Percentiles rank a stretch among this genome's conserved stretches.
Evolutionary conservation across 2,888 invertebrate species (phyloP).

Genomic region (Agrochola lychnidis): DNA sequence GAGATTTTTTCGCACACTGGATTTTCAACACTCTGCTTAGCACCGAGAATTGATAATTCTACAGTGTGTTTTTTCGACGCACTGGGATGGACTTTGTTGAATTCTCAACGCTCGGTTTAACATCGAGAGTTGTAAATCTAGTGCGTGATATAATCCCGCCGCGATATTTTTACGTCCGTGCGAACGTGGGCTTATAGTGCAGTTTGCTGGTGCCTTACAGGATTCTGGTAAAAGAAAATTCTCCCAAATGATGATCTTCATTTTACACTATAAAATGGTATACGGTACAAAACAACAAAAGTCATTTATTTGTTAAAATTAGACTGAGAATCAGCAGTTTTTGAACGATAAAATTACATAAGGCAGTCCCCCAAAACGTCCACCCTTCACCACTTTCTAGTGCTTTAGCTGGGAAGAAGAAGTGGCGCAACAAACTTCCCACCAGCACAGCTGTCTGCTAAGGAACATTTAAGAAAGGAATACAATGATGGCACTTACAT

Average conservation of each 20-base stretch:
- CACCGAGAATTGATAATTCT: too few species aligned
- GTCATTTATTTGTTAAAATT: too few species aligned
- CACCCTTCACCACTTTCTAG: background rate
- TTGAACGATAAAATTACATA: background rate
- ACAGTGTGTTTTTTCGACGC: too few species aligned
- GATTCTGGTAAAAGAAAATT: background rate
- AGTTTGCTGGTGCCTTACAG: background rate
- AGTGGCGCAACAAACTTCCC: background rate
- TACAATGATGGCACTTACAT: constrained; percentile 76
- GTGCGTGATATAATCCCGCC: too few species aligned
- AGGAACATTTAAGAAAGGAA: background rate
- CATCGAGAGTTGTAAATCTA: too few species aligned
- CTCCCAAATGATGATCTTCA: background rate
- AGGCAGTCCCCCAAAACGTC: background rate
- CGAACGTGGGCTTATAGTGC: background rate
- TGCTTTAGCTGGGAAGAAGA: background rate
- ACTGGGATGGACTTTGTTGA: too few species aligned
- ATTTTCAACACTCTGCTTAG: too few species aligned
- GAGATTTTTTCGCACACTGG: too few species aligned
- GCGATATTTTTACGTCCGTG: too few species aligned
- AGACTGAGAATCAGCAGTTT: background rate
- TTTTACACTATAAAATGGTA: background rate
- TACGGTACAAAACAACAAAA: too few species aligned
- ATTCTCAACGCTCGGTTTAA: too few species aligned
- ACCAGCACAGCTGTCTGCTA: background rate